Percentiles rank a stretch among this genome's conserved stretches.
Conservation (phyloP, 2,113 vertebrate species). For the Tyrannus savana region DNA sequence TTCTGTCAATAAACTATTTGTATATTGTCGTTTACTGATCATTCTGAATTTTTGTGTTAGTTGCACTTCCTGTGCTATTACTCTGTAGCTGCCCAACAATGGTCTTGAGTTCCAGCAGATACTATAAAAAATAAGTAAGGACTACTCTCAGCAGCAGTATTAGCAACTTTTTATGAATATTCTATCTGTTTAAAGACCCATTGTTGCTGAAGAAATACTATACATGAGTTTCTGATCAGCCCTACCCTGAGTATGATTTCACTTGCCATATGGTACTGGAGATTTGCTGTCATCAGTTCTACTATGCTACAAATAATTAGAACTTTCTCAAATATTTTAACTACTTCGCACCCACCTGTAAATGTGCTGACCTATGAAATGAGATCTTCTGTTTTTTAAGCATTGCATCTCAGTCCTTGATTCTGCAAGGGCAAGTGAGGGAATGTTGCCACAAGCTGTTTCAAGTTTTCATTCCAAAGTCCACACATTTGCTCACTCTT, state of each 20-base stretch:
- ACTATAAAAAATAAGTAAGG: neutral
- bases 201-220: neutral
- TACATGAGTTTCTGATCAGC: neutral
- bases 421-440: neutral
- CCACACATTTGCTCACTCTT: neutral
- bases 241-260: neutral
- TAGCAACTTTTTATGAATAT: neutral
- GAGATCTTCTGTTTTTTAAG: neutral
- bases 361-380: neutral
- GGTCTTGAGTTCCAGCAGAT: neutral
- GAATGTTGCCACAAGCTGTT: neutral
- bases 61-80: neutral
- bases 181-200: neutral
- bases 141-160: neutral
- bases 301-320: neutral
- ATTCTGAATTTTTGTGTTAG: neutral
- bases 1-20: neutral
- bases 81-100: neutral
- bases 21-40: neutral
- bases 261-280: neutral
- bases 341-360: neutral
- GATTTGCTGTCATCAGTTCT: neutral
- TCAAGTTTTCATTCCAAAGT: neutral
- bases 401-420: neutral
- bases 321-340: neutral